Percentiles rank a stretch among this genome's conserved stretches.
Conservation (phyloP, 2,797 vertebrate species). For the Echiichthys vipera region DNA sequence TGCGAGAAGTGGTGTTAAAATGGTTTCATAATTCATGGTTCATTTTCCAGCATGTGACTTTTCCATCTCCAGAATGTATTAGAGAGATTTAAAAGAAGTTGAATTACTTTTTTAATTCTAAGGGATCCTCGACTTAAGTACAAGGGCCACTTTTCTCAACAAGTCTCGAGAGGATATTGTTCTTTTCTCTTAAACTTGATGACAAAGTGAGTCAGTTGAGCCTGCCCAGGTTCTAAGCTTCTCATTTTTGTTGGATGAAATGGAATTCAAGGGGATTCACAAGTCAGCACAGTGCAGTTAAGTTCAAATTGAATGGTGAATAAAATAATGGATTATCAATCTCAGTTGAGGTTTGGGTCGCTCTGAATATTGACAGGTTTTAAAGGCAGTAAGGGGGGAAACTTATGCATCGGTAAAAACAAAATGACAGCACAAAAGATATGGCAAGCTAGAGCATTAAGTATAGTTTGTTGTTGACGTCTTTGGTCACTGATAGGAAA, state of each 20-base stretch:
- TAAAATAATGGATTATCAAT: neutral
- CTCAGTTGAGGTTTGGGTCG: neutral
- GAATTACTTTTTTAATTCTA: constrained; percentile 26
- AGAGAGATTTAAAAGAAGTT: constrained; percentile 51
- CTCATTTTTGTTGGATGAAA: neutral
- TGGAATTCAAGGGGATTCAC: neutral
- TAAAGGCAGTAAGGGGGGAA: neutral
- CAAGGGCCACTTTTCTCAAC: constrained; percentile 16
- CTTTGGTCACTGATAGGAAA: neutral
- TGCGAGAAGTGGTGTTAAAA: constrained; percentile 55
- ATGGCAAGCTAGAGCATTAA: neutral
- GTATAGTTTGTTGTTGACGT: neutral
- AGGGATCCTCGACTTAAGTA: constrained; percentile 40
- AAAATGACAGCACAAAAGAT: neutral
- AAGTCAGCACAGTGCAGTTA: neutral
- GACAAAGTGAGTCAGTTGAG: constrained; percentile 5
- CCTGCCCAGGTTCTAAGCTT: neutral
- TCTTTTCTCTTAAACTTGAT: constrained; percentile 4
- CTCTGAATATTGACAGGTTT: neutral
- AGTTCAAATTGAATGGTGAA: neutral
- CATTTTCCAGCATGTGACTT: constrained; percentile 58
- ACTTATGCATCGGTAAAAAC: neutral
- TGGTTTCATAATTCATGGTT: constrained; percentile 65
- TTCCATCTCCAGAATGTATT: constrained; percentile 52
- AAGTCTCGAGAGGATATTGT: neutral